phyloP scores from a whole-genome alignment of 2,888 invertebrate species.

The Temnothorax rugatulus region DNA sequence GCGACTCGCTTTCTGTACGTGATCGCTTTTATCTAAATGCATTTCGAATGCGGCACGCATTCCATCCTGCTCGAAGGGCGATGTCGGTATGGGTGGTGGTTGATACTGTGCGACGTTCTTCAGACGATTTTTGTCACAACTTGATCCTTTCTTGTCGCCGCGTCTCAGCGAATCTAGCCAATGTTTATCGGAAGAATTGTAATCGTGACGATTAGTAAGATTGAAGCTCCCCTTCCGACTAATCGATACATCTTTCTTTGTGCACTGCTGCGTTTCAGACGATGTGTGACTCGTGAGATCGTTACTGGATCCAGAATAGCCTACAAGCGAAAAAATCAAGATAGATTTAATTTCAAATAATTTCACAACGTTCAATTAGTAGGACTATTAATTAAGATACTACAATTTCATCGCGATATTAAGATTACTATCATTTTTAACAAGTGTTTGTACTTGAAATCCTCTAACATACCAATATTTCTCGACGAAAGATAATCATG shows the following conservation, averaged over 20 bases:
- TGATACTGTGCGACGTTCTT: conserved; percentile 88
- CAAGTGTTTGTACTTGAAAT: conserved; percentile 71
- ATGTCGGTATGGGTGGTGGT: conserved; percentile 85
- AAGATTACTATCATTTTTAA: conserved; percentile 75
- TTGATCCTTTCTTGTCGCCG: conserved; percentile 86
- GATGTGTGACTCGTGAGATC: conserved; percentile 75
- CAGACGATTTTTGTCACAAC: conserved; percentile 79
- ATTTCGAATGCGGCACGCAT: conserved; percentile 88
- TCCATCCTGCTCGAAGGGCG: conserved; percentile 81
- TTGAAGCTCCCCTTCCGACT: conserved; percentile 84
- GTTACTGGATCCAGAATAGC: conserved; percentile 80
- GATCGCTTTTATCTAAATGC: conserved; percentile 87
- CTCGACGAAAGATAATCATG: conserved; percentile 68
- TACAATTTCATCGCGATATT: conserved; percentile 11
- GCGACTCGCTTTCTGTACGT: conserved; percentile 86
- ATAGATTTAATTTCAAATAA: not conserved
- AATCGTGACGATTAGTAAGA: conserved; percentile 76
- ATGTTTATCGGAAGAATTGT: conserved; percentile 85
- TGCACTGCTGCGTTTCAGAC: conserved; percentile 79
- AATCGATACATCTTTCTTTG: conserved; percentile 76
- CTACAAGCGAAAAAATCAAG: conserved; percentile 60
- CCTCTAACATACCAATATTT: conserved; percentile 69
- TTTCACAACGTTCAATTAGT: not conserved
- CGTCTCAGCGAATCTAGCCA: conserved; percentile 88
- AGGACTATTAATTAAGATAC: not conserved